phyloP scores from a whole-genome alignment of 2,113 vertebrate species.

The Myocastor coypus region DNA sequence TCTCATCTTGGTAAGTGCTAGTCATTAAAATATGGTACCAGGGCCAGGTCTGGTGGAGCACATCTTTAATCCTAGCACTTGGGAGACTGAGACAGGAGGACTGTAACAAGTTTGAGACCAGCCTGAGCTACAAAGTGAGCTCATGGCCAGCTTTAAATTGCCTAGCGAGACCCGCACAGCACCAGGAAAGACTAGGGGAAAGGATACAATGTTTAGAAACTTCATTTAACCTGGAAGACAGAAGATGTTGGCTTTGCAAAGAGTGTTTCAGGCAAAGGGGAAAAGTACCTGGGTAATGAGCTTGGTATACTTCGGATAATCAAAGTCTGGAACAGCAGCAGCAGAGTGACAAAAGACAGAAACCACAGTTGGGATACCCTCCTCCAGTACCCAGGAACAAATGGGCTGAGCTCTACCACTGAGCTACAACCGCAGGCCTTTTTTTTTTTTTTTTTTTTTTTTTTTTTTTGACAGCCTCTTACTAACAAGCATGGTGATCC shows the following conservation, averaged over 20 bases:
- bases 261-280: slow-evolving; percentile 44
- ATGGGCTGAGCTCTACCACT: background rate
- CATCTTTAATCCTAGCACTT: too few species aligned
- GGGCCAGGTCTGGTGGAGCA: too few species aligned
- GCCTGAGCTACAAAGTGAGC: too few species aligned
- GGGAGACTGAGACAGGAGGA: too few species aligned
- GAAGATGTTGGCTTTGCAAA: slow-evolving; percentile 38
- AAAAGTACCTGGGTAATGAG: slow-evolving; percentile 16
- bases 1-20: background rate
- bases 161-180: background rate
- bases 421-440: background rate
- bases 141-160: too few species aligned
- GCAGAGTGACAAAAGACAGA: background rate
- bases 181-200: background rate
- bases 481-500: background rate
- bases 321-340: background rate
- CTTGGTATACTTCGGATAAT: slow-evolving; percentile 1
- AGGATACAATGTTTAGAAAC: background rate
- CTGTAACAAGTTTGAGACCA: too few species aligned
- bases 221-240: slow-evolving; percentile 9
- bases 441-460: background rate
- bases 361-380: background rate
- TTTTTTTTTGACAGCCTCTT: background rate
- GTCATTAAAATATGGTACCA: slow-evolving; percentile 40
- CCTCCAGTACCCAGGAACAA: background rate